Conservation (phyloP, 1,140 invertebrate genomes). For the Drosophila pachea region DNA sequence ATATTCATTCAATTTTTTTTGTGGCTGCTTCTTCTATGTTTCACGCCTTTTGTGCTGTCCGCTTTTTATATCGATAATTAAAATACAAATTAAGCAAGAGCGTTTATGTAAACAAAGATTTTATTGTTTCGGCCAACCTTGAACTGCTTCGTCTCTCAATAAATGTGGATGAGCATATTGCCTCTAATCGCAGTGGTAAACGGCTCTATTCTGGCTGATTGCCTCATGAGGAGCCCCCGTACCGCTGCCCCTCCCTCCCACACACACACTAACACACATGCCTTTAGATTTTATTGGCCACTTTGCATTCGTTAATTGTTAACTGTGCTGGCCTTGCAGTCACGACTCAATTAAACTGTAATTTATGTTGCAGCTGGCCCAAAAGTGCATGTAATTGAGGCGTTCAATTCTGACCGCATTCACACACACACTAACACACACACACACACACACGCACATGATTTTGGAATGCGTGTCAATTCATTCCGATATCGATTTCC, state of each 20-base stretch:
- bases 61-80: conserved; percentile 44
- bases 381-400: conserved; percentile 18
- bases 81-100: conserved; percentile 49
- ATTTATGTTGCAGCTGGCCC: conserved; percentile 47
- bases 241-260: too few relatives aligned
- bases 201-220: too few relatives aligned
- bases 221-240: too few relatives aligned
- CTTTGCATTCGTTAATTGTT: conserved; percentile 68
- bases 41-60: conserved; percentile 40
- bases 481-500: conserved; percentile 14
- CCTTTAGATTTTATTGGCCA: conserved; percentile 53
- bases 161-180: conserved; percentile 46
- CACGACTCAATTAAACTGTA: conserved; percentile 64
- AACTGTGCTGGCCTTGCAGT: conserved; percentile 16
- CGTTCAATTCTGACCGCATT: conserved; percentile 43
- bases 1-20: neutral
- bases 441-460: neutral
- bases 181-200: conserved; percentile 15
- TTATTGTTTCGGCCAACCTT: conserved; percentile 38
- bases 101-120: conserved; percentile 41
- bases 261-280: conserved; percentile 16
- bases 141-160: conserved; percentile 1
- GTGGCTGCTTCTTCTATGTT: conserved; percentile 43
- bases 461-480: conserved; percentile 24
- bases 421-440: conserved; percentile 18